These are phyloP conservation scores for Limnephilus rhombicus DNA, from an alignment of 2,888 invertebrate genomes.

Conservation along the genomic window DNA sequence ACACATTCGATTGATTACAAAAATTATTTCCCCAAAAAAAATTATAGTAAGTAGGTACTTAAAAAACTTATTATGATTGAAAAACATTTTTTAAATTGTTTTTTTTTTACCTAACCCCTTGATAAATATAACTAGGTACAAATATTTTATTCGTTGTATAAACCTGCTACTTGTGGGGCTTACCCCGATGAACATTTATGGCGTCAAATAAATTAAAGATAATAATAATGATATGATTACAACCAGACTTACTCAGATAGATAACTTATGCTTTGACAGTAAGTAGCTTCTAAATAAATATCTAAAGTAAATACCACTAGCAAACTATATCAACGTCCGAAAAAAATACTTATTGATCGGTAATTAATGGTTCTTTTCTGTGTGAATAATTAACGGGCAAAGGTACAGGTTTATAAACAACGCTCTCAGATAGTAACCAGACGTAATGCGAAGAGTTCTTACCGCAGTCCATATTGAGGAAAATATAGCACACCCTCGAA, in stretches of 20 bases:
- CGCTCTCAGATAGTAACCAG: neutral
- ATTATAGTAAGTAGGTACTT: too few species aligned
- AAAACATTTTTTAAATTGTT: too few species aligned
- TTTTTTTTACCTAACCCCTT: too few species aligned
- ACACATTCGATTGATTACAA: too few species aligned
- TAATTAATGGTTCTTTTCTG: neutral
- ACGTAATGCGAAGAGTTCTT: neutral
- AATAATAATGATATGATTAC: neutral
- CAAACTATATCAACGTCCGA: too few species aligned
- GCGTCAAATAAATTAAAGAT: neutral
- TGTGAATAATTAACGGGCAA: too few species aligned
- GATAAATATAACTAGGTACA: neutral
- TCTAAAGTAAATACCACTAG: neutral
- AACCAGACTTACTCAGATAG: neutral
- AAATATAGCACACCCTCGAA: neutral
- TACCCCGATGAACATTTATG: neutral
- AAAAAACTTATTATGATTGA: neutral
- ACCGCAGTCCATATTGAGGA: slow-evolving; percentile 3
- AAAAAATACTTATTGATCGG: neutral
- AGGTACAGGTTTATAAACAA: neutral
- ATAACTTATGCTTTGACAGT: neutral
- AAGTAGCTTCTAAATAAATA: neutral
- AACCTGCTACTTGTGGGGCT: neutral
- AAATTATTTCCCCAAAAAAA: too few species aligned
- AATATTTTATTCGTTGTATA: neutral